Evolutionary conservation across 2,888 invertebrate genomes (phyloP).

Genomic region (Synanthedon vespiformis): DNA sequence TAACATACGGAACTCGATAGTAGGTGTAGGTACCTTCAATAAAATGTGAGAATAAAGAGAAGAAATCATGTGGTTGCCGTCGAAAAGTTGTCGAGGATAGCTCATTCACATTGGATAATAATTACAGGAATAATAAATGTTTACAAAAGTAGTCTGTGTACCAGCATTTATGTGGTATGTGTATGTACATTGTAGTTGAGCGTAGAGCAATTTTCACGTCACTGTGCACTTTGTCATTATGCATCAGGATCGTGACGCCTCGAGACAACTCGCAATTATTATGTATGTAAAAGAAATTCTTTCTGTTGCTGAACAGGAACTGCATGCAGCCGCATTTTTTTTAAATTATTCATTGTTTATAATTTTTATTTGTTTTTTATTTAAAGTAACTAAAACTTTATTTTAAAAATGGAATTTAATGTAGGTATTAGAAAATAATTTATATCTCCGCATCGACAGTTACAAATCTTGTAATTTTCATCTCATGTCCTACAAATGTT

Average conservation of each 20-base stretch:
- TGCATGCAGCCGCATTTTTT: conserved; percentile 23
- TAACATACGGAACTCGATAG: not conserved
- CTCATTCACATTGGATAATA: conserved; percentile 13
- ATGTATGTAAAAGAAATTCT: conserved; percentile 69
- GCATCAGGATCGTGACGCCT: conserved; percentile 69
- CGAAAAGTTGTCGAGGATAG: conserved; percentile 4
- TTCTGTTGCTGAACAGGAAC: conserved; percentile 43
- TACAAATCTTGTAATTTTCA: too few relatives aligned
- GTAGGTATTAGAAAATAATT: too few relatives aligned
- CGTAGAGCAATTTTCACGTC: conserved; percentile 66
- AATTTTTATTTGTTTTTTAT: too few relatives aligned
- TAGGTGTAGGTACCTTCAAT: not conserved
- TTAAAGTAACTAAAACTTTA: too few relatives aligned
- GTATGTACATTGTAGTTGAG: conserved; percentile 15
- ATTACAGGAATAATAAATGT: conserved; percentile 17
- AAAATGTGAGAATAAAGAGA: not conserved
- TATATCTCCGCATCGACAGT: too few relatives aligned
- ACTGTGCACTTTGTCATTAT: conserved; percentile 68
- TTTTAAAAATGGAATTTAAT: too few relatives aligned
- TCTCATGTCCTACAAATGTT: too few relatives aligned
- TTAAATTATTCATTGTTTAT: not conserved
- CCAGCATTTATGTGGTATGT: not conserved
- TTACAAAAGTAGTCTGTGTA: conserved; percentile 8
- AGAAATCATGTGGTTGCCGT: not conserved
- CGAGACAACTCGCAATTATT: conserved; percentile 68